Conservation (phyloP, 2,797 vertebrate species). For the Tauraco hartlaubi region DNA sequence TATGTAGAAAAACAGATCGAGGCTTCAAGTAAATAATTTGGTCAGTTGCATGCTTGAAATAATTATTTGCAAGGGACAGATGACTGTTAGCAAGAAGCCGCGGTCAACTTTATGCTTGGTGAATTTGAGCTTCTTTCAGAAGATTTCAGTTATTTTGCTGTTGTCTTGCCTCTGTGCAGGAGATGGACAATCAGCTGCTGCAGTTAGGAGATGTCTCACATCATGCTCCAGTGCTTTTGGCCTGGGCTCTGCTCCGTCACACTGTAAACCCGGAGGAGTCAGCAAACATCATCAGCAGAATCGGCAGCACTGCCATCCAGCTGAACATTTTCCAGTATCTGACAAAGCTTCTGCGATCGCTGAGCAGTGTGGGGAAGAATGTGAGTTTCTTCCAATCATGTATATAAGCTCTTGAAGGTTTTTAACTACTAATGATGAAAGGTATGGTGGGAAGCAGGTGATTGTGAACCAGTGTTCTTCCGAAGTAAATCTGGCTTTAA, state of each 20-base stretch:
- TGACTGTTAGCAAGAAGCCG: not conserved
- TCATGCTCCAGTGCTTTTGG: conserved; percentile 91
- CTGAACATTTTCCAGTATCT: conserved; percentile 94
- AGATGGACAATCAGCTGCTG: conserved; percentile 92
- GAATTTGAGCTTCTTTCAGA: not conserved
- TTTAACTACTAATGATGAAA: not conserved
- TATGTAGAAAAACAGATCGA: not conserved
- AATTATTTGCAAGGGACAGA: not conserved
- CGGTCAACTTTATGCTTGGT: not conserved
- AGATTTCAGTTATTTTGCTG: not conserved
- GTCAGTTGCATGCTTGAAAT: not conserved
- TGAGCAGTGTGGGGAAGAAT: conserved; percentile 91
- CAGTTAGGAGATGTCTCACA: conserved; percentile 93
- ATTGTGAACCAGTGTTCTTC: not conserved
- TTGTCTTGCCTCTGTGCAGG: conserved; percentile 77
- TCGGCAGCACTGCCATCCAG: conserved; percentile 92
- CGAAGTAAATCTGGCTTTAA: not conserved
- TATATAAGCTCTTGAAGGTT: not conserved
- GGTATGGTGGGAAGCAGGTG: not conserved
- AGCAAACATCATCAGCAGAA: conserved; percentile 84
- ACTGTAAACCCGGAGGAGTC: conserved; percentile 90
- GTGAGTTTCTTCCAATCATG: conserved; percentile 76
- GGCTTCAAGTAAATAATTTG: not conserved
- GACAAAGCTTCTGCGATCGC: conserved; percentile 88
- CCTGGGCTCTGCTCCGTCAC: conserved; percentile 96